Evolutionary conservation across 2,113 vertebrate species (phyloP).

Genomic region (Oncorhynchus keta): DNA sequence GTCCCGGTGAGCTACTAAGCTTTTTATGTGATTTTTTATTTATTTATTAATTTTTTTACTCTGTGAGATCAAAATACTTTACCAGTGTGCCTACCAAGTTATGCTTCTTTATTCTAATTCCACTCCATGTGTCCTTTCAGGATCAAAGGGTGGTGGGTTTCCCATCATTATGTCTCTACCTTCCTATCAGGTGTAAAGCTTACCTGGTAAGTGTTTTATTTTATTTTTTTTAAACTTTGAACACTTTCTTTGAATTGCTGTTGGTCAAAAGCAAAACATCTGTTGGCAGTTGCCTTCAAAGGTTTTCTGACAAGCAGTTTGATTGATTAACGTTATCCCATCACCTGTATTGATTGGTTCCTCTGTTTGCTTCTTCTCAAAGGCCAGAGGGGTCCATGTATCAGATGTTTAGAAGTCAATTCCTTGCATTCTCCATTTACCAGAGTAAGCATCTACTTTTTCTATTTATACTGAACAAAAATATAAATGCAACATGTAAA

Average conservation of each 20-base stretch:
- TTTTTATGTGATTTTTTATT: background rate
- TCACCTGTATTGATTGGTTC: background rate
- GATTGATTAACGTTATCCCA: background rate
- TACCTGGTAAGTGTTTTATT: conserved; percentile 84
- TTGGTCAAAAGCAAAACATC: background rate
- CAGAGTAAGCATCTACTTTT: conserved; percentile 82
- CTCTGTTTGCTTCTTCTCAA: conserved; percentile 8
- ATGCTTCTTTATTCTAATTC: background rate
- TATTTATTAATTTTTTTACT: too few relatives aligned
- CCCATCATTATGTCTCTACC: conserved; percentile 94
- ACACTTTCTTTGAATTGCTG: background rate
- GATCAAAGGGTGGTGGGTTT: conserved; percentile 99
- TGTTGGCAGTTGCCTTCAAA: background rate
- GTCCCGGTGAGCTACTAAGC: conserved; percentile 79
- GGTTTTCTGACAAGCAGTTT: background rate
- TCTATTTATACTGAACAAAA: background rate
- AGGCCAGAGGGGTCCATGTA: conserved; percentile 96
- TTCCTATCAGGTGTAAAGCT: conserved; percentile 97
- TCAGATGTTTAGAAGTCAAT: conserved; percentile 97
- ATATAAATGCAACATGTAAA: too few relatives aligned
- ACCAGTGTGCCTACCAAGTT: background rate
- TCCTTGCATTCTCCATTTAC: conserved; percentile 92
- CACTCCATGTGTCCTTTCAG: conserved; percentile 49
- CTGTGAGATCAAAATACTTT: background rate
- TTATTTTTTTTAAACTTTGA: background rate